Conservation (phyloP, 1,140 invertebrate species). For the Dysdera silvatica region DNA sequence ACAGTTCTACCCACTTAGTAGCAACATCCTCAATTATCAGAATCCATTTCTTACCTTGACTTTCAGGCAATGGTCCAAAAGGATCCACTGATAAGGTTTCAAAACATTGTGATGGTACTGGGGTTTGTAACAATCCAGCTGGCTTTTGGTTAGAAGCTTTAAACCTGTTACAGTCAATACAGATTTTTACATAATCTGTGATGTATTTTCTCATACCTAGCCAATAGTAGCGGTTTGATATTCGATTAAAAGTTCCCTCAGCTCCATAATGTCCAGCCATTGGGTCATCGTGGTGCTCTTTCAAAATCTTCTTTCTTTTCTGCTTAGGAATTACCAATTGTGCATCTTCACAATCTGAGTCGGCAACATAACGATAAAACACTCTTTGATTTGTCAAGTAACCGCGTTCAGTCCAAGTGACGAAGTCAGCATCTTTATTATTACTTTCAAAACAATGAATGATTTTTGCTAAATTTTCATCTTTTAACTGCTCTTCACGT, state of each 20-base stretch:
- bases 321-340: not conserved
- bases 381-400: conserved; percentile 3
- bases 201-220: conserved; percentile 6
- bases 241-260: not conserved
- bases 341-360: not conserved
- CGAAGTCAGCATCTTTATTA: not conserved
- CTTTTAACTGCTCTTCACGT: not conserved
- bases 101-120: not conserved
- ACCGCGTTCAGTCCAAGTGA: not conserved
- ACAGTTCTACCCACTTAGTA: conserved; percentile 5
- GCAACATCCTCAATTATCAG: not conserved
- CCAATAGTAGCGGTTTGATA: conserved; percentile 6
- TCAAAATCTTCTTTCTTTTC: not conserved
- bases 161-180: not conserved
- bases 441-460: not conserved
- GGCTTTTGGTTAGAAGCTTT: conserved; percentile 4
- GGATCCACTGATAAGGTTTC: conserved; percentile 5
- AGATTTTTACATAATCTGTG: conserved; percentile 15
- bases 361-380: not conserved
- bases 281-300: not conserved
- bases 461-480: not conserved
- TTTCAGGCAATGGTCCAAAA: conserved; percentile 2
- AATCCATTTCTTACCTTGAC: not conserved
- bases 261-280: conserved; percentile 8
- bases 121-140: not conserved